These are phyloP conservation scores for Palythoa caribaeorum DNA, from an alignment of 92 coral and sea anemone genomes.

Conservation along the genomic window DNA sequence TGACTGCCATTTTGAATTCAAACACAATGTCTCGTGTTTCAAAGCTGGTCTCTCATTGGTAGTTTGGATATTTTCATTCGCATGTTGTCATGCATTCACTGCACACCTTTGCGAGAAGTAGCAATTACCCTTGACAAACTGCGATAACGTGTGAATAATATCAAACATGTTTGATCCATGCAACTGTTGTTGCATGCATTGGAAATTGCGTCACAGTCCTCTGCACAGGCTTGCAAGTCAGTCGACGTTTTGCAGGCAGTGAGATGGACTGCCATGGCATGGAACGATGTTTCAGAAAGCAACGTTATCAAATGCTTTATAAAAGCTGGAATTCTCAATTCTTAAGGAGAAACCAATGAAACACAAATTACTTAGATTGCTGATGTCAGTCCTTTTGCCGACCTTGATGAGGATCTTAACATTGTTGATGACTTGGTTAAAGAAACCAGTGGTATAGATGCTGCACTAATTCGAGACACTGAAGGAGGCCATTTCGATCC, in stretches of 20 bases:
- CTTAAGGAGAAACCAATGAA: constrained; percentile 58
- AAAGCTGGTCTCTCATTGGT: too few species aligned
- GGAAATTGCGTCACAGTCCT: too few species aligned
- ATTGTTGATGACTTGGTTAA: constrained; percentile 49
- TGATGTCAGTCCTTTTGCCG: constrained; percentile 54
- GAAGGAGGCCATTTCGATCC: constrained; percentile 40
- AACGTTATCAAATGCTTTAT: constrained; percentile 49
- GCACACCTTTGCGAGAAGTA: not conserved
- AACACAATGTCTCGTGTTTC: not conserved
- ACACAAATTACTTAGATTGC: constrained; percentile 21
- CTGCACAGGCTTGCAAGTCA: too few species aligned
- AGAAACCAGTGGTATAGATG: constrained; percentile 54
- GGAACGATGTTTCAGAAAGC: constrained; percentile 55
- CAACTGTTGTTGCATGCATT: too few species aligned
- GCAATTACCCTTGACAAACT: not conserved
- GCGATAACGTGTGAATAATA: not conserved
- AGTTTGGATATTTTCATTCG: too few species aligned
- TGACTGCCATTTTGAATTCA: not conserved
- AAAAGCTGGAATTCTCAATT: constrained; percentile 48
- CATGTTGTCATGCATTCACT: too few species aligned
- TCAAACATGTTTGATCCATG: too few species aligned
- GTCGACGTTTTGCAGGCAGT: too few species aligned
- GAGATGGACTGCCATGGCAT: constrained; percentile 31
- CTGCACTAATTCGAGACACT: constrained; percentile 46
- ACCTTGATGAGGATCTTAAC: constrained; percentile 41